A percentile compares a stretch with the other conserved stretches of the same genome.
Conservation (phyloP, 1,140 invertebrate genomes). For the Zaprionus ornatus region DNA sequence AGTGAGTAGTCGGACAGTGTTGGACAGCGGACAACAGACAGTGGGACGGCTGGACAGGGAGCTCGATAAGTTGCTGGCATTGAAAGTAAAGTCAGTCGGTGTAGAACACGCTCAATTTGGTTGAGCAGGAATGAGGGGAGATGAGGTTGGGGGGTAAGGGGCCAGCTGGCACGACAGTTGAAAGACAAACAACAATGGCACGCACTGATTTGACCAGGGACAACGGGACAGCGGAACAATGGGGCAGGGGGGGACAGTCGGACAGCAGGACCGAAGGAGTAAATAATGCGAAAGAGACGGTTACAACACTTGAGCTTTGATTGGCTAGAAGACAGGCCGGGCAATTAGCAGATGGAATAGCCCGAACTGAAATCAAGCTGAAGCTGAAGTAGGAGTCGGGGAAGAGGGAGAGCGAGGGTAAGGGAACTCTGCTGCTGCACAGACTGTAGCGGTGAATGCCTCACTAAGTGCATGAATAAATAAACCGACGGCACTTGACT, state of each 20-base stretch:
- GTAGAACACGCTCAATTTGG: slow-evolving; percentile 70
- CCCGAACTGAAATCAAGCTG: slow-evolving; percentile 47
- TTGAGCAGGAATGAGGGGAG: background rate
- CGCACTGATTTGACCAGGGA: slow-evolving; percentile 67
- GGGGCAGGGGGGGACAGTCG: background rate
- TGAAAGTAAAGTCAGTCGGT: slow-evolving; percentile 47
- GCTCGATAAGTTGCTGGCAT: slow-evolving; percentile 46
- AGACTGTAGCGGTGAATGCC: slow-evolving; percentile 67
- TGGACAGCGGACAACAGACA: slow-evolving; percentile 6
- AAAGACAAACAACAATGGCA: slow-evolving; percentile 76
- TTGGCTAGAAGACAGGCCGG: slow-evolving; percentile 60
- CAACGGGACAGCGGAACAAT: background rate
- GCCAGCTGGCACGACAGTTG: slow-evolving; percentile 28
- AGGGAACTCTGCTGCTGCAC: slow-evolving; percentile 44
- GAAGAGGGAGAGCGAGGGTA: slow-evolving; percentile 19
- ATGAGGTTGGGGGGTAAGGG: background rate
- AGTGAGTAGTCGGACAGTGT: slow-evolving; percentile 29
- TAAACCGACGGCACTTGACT: slow-evolving; percentile 73
- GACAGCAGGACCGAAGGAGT: slow-evolving; percentile 4
- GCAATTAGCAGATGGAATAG: slow-evolving; percentile 62
- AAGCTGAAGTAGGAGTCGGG: slow-evolving; percentile 34
- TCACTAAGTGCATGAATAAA: slow-evolving; percentile 81
- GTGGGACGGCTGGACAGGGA: slow-evolving; percentile 2
- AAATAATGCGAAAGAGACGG: slow-evolving; percentile 45
- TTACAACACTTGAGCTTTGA: slow-evolving; percentile 74